phyloP scores from a whole-genome alignment of 2,888 invertebrate genomes.

The Anagyrus pseudococci region DNA sequence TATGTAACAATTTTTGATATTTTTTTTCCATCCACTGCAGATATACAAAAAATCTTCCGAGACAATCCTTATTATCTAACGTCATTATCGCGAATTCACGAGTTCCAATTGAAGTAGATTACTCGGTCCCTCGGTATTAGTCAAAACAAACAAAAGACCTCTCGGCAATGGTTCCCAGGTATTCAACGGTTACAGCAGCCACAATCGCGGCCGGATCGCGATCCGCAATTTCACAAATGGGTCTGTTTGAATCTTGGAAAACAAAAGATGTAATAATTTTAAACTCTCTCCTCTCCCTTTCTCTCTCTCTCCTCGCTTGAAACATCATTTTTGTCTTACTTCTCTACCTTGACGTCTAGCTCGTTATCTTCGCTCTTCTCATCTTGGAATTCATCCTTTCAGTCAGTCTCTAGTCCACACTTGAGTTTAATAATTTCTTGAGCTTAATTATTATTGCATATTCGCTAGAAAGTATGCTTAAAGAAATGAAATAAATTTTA shows the following conservation, averaged over 20 bases:
- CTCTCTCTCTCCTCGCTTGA: too few relatives aligned
- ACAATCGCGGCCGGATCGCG: slow-evolving; percentile 58
- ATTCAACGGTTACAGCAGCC: slow-evolving; percentile 47
- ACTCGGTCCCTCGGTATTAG: slow-evolving; percentile 53
- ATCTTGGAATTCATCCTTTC: too few relatives aligned
- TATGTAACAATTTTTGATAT: not conserved
- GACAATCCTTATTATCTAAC: not conserved
- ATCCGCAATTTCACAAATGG: slow-evolving; percentile 60
- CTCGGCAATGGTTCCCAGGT: slow-evolving; percentile 40
- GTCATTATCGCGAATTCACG: slow-evolving; percentile 37
- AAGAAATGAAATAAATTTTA: too few relatives aligned
- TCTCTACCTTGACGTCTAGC: too few relatives aligned
- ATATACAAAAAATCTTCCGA: not conserved
- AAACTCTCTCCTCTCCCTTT: slow-evolving; percentile 41
- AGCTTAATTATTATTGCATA: too few relatives aligned
- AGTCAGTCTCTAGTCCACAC: too few relatives aligned
- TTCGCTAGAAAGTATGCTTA: too few relatives aligned
- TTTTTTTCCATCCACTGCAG: too few relatives aligned
- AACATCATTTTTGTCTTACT: too few relatives aligned
- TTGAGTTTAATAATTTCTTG: too few relatives aligned
- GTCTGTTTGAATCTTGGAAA: slow-evolving; percentile 55
- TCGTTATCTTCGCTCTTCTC: slow-evolving; percentile 38
- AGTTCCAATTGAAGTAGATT: slow-evolving; percentile 49
- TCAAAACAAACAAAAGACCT: slow-evolving; percentile 56
- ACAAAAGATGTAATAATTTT: slow-evolving; percentile 62